phyloP scores from a whole-genome alignment of 1,140 invertebrate genomes.

The Anastrepha ludens region DNA sequence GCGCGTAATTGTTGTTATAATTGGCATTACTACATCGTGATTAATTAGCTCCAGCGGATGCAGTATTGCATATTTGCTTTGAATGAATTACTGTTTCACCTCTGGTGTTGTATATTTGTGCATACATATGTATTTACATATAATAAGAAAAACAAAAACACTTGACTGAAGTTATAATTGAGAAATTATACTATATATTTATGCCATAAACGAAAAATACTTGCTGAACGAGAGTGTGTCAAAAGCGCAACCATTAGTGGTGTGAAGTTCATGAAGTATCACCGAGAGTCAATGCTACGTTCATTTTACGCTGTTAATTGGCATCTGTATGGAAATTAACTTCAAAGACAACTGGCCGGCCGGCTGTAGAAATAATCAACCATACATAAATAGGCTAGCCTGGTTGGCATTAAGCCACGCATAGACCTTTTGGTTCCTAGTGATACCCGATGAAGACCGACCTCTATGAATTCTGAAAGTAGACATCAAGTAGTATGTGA shows the following conservation, averaged over 20 bases:
- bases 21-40: slow-evolving; percentile 24
- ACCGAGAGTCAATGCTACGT: not conserved
- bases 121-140: not conserved
- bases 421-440: too few relatives aligned
- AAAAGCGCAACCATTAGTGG: slow-evolving; percentile 12
- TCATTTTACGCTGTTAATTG: slow-evolving; percentile 10
- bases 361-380: not conserved
- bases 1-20: slow-evolving; percentile 35
- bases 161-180: slow-evolving; percentile 4
- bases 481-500: too few relatives aligned
- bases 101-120: not conserved
- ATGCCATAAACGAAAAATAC: not conserved
- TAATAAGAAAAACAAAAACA: not conserved
- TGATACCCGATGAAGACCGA: too few relatives aligned
- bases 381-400: too few relatives aligned
- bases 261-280: not conserved
- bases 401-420: too few relatives aligned
- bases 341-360: not conserved
- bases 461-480: too few relatives aligned
- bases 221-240: slow-evolving; percentile 5
- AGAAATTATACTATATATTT: not conserved
- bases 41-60: slow-evolving; percentile 30
- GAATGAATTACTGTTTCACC: not conserved
- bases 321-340: not conserved
- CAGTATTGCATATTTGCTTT: not conserved